Base-by-base conservation (phyloP, 2,797 vertebrate species). In the Cephalopachus bancanus region DNA sequence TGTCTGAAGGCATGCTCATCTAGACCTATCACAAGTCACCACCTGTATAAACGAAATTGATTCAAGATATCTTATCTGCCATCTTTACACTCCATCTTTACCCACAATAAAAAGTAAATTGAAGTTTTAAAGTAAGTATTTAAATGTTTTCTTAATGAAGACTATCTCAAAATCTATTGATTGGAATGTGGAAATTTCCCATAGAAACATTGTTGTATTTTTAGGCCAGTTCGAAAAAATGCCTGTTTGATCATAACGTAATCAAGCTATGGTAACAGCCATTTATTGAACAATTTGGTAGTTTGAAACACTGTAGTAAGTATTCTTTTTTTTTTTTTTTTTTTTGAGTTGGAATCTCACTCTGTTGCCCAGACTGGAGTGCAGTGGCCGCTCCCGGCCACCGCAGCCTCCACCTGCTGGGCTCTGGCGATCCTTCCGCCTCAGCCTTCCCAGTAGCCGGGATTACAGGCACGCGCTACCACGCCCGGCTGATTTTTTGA, bases 71-170 rank as follows among this genome's bases (percentile, higher is more conserved):
- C 64, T 55, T 79, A 11, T 49, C 80, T 57, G 93, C 8, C 12
- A 22, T 65, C 62, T 65, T 51, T 49, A 83, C 16, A 37, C 4
- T 37, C 20, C 10, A 37, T 37, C 30, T 33, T 57, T 26, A 71
- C 30, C 51, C 4, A n/a, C 22, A 33, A 20, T 67, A 80, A 80
- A 89, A 90, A 74, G 51, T 30, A 76, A 92, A 65, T 37, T 53
- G 49, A 89, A 72, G 83, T 93, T 92, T 64, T 88, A 94, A 96
- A 94, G 26, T 67, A 60, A 91, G 24, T 49, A 69, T 85, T 86
- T 57, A 67, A 90, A 64, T 55, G 53, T 96, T 94, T 94, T 17
- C 64, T n/a, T 89, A 89, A 83, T 88, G 81, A 91, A 88, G 65
- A 75, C 53, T 33, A 7, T 72, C 76, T 86, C 44, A 89, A 95